Evolutionary conservation across 2,113 vertebrate genomes (phyloP).

Genomic region (Mobula birostris): DNA sequence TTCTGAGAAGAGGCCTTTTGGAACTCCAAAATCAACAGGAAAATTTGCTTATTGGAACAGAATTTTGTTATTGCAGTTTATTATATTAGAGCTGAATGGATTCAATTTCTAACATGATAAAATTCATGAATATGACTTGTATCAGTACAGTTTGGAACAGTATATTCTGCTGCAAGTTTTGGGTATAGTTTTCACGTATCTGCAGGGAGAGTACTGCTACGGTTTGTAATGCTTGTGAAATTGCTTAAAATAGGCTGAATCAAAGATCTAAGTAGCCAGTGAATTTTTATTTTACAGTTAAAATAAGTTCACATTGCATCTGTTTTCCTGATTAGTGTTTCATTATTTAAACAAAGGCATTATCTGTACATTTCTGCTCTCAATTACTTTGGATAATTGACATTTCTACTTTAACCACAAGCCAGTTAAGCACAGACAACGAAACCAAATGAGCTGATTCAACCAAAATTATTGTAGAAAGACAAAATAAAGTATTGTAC

Average conservation of each 20-base stretch:
- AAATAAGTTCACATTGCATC: not conserved
- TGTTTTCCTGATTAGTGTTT: conserved; percentile 18
- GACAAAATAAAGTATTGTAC: conserved; percentile 19
- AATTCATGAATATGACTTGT: not conserved
- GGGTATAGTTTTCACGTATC: not conserved
- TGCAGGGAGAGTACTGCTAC: not conserved
- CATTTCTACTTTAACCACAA: conserved; percentile 30
- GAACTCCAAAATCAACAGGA: not conserved
- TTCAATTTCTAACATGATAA: not conserved
- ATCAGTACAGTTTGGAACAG: not conserved
- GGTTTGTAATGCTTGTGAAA: not conserved
- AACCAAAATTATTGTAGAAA: conserved; percentile 26
- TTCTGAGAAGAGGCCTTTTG: not conserved
- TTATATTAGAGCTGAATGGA: not conserved
- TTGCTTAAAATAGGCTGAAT: not conserved
- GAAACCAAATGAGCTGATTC: conserved; percentile 32
- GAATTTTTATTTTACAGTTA: not conserved
- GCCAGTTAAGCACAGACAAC: not conserved
- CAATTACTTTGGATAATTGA: conserved; percentile 31
- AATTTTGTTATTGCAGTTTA: not conserved
- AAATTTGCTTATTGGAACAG: not conserved
- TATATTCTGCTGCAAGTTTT: not conserved
- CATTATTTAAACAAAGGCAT: conserved; percentile 24
- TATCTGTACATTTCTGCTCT: conserved; percentile 8
- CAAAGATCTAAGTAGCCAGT: not conserved